These are phyloP conservation scores for Synergus umbraculus DNA, from an alignment of 2,888 invertebrate species.

Conservation along the genomic window DNA sequence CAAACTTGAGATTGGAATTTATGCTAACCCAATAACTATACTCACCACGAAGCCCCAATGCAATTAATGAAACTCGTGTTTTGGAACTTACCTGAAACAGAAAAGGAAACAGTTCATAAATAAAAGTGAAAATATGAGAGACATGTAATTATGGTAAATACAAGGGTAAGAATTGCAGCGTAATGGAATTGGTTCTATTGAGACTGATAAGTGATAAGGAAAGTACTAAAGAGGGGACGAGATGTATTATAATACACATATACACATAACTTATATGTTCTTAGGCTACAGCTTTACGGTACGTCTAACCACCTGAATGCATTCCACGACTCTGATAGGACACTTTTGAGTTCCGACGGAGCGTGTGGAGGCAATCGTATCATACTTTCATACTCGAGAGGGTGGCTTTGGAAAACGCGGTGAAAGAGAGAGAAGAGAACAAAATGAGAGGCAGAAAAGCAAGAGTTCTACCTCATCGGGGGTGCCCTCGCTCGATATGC, in stretches of 20 bases:
- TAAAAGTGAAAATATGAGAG: neutral
- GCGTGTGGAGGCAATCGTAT: conserved; percentile 52
- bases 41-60: neutral
- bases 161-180: neutral
- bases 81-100: conserved; percentile 31
- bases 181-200: conserved; percentile 19
- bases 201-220: neutral
- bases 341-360: conserved; percentile 51
- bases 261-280: conserved; percentile 5
- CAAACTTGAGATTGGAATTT: too few relatives aligned
- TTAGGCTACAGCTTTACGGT: conserved; percentile 20
- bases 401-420: conserved; percentile 48
- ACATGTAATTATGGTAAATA: too few relatives aligned
- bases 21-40: conserved; percentile 1
- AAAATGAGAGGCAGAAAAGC: conserved; percentile 38
- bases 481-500: conserved; percentile 58
- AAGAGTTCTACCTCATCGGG: conserved; percentile 33
- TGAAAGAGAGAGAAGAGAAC: conserved; percentile 45
- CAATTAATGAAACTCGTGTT: conserved; percentile 6
- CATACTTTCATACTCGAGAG: conserved; percentile 47
- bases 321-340: conserved; percentile 47
- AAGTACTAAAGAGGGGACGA: neutral
- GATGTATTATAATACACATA: conserved; percentile 2
- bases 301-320: conserved; percentile 43
- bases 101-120: conserved; percentile 6